phyloP scores from a whole-genome alignment of 2,113 vertebrate species.

The Numida meleagris region DNA sequence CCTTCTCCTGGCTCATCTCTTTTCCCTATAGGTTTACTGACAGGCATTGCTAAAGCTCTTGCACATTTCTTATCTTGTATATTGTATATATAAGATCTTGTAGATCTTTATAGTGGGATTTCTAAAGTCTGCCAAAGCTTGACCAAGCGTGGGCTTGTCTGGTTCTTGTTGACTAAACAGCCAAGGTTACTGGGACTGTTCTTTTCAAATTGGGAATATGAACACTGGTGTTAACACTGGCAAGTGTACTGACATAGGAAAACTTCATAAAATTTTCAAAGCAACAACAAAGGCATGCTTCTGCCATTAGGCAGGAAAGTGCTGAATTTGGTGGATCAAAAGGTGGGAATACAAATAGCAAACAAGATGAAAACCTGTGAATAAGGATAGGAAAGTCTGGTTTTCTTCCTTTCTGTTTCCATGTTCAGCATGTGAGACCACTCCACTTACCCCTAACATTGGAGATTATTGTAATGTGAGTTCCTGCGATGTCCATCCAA shows the following conservation, averaged over 20 bases:
- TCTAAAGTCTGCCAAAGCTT: not conserved
- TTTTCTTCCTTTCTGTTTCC: not conserved
- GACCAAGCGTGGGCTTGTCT: not conserved
- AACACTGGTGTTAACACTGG: not conserved
- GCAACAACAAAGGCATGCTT: not conserved
- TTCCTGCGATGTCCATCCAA: not conserved
- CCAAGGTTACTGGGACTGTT: not conserved
- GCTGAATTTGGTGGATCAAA: not conserved
- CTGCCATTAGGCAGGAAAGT: not conserved
- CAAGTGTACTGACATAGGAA: too few species aligned
- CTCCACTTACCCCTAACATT: not conserved
- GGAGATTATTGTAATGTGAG: not conserved
- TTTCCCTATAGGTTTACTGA: not conserved
- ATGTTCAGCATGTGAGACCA: accelerated
- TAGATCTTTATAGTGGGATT: not conserved
- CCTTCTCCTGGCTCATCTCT: not conserved
- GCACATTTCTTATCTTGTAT: too few species aligned
- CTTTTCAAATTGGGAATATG: not conserved
- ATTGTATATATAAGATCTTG: too few species aligned
- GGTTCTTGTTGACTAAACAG: not conserved
- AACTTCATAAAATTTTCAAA: not conserved
- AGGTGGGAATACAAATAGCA: too few species aligned
- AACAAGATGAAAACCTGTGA: not conserved
- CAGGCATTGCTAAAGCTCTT: not conserved
- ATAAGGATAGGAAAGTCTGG: not conserved